Conservation (phyloP, 2,113 vertebrate genomes). For the Tupaia tana region DNA sequence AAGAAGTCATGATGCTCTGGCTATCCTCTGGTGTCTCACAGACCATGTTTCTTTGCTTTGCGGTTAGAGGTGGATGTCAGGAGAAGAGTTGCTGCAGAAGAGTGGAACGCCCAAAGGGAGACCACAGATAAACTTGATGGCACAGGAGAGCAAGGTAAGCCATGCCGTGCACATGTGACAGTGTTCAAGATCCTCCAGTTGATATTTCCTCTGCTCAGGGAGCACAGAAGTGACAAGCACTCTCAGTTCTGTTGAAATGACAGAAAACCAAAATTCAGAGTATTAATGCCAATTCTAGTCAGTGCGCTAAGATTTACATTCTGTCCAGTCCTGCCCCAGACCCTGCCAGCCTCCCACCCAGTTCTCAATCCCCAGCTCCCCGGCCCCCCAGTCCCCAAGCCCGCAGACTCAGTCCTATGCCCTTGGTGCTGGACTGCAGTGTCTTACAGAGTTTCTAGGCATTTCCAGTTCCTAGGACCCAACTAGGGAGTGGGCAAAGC, state of each 20-base stretch:
- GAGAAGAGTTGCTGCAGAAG: background rate
- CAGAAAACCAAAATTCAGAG: background rate
- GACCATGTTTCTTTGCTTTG: background rate
- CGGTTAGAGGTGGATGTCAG: background rate
- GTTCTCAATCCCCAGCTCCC: fast-evolving
- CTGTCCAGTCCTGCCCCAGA: no score
- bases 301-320: background rate
- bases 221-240: background rate
- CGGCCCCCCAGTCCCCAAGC: no score
- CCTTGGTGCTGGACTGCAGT: fast-evolving
- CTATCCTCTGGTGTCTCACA: background rate
- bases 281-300: background rate
- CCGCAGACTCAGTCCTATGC: no score
- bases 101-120: background rate
- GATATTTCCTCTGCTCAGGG: no score
- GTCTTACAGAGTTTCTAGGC: background rate
- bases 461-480: background rate
- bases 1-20: background rate
- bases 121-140: background rate
- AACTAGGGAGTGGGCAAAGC: fast-evolving
- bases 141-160: conserved; percentile 29
- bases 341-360: no score
- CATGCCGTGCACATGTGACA: fast-evolving
- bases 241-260: background rate
- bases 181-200: background rate